Evolutionary conservation across 53 echinoderm and acorn worm genomes (phyloP), one percentile per base, ranked within the genome.

Genomic region (Holothuria scabra): DNA sequence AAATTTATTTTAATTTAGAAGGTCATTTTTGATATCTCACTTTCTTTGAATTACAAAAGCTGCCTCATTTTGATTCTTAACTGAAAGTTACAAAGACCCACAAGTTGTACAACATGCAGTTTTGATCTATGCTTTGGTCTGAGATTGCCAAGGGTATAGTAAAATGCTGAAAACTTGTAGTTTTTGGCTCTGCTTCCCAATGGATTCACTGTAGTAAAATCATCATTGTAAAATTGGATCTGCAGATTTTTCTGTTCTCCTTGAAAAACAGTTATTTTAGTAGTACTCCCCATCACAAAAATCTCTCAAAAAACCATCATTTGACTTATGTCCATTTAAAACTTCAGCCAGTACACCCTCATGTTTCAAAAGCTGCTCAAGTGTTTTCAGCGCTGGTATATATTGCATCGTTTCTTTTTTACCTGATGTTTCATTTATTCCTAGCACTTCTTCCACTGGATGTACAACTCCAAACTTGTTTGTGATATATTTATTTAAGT

Each of bases 91-190:
- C 64, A 75, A 49, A 86, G 56, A 20, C 64, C 46, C 25, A 86
- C 79, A 13, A 86, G 46, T 32, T 86, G 79, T 4, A 79, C 79
- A 55, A 28, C 52, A 62, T 65, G 38, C 26, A 79, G 49, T 75
- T 79, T 75, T 26, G 67, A 86, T 46, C 86, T 46, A 49, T 49
- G 12, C 20, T 85, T 84, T 68, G 84, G 59, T 7, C 31, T 49
- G 19, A 84, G 14, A 29, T 84, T 84, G 22, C 56, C 58, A 52
- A 84, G 61, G 18, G 72, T 37, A 30, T 59, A 74, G 61, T 85
- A 85, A 14, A 85, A 37, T 30, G 83, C 74, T 22, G 85, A 85
- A 65, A 85, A 37, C 61, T 85, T 85, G 60, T 35, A 33, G n/a
- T 23, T 25, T 56, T 60, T 46, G 25, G 41, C 55, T 24, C 22